Evolutionary conservation across 2,888 invertebrate genomes (phyloP).

Genomic region (Electrophaes corylata): DNA sequence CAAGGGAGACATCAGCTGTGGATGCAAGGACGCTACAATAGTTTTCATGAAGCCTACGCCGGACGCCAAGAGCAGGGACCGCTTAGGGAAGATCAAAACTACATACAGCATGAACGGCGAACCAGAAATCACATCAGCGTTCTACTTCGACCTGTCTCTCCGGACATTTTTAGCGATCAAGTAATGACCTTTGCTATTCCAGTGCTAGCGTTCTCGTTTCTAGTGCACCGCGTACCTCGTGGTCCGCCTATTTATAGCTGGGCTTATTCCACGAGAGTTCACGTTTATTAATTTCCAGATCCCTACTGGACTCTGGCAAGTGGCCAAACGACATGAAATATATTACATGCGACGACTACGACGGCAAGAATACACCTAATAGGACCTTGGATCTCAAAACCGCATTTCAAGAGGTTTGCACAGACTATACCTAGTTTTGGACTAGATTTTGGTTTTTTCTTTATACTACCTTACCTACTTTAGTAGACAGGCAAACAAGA

Average conservation of each 20-base stretch:
- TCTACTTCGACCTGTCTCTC: constrained; percentile 94
- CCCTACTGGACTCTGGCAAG: constrained; percentile 87
- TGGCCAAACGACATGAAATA: constrained; percentile 90
- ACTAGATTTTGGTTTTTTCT: not conserved
- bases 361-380: constrained; percentile 90
- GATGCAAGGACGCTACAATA: constrained; percentile 90
- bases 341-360: constrained; percentile 91
- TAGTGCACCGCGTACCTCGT: constrained; percentile 60
- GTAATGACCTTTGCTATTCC: constrained; percentile 81
- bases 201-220: constrained; percentile 57
- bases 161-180: constrained; percentile 89
- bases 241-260: constrained; percentile 69
- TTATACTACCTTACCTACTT: not conserved
- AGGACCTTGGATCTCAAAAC: constrained; percentile 88
- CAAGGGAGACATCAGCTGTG: constrained; percentile 89
- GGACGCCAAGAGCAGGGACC: constrained; percentile 87
- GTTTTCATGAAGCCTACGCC: constrained; percentile 90
- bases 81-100: constrained; percentile 87
- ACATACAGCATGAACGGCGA: constrained; percentile 89
- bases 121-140: constrained; percentile 91
- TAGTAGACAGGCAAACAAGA: not conserved
- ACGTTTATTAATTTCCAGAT: constrained; percentile 82
- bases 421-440: not conserved
- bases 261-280: constrained; percentile 72
- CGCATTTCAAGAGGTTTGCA: constrained; percentile 85